Evolutionary conservation across 2,113 vertebrate species (phyloP), one percentile per base, ranked within the genome.

Genomic region (Limnothrissa miodon): DNA sequence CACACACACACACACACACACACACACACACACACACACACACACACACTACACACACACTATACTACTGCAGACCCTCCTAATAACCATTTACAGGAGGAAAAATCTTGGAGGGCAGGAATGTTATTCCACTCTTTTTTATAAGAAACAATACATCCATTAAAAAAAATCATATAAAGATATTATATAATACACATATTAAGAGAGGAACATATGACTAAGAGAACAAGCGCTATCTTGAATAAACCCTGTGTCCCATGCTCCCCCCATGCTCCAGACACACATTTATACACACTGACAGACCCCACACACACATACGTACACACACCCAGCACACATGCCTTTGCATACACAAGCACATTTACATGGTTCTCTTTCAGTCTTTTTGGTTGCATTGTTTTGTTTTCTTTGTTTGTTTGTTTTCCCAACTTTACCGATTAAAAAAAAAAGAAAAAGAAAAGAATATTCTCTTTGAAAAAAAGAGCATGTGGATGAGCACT

Each of bases 81-180:
- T 10, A 85, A 53, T 62, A n/a, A 29, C n/a, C 59, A 62, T 29
- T 9, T 25, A 29, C 59, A 10, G 25, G 6, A 56, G 46, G 46
- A 48, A 15, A 48, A 17, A 17, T 15, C 11, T 15, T 48, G 46
- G 46, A 48, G 46, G 46, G 46, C 53, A 56, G 19, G 23, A 21
- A 56, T 56, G 53, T 56, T 4, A 25, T 62, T 10, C 88, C 89
- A 3, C 78, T 89, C 89, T 94, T 96, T 94, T 96, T 91, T 85
- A 90, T 89, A 90, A 83, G 82, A 90, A 83, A 89, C 51, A 45
- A 79, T 9, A n/a, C 59, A 62, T 29, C 25, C 59, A 62, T 25
- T 51, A 39, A 80, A 86, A 78, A 85, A 83, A 4, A 39, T 42
- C 46, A 46, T 21, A 85, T 66, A 46, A 80, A 82, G 56, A 53